Percentiles rank a stretch among this genome's conserved stretches.
Conservation (phyloP, 2,797 vertebrate species). For the Psittacula echo region DNA sequence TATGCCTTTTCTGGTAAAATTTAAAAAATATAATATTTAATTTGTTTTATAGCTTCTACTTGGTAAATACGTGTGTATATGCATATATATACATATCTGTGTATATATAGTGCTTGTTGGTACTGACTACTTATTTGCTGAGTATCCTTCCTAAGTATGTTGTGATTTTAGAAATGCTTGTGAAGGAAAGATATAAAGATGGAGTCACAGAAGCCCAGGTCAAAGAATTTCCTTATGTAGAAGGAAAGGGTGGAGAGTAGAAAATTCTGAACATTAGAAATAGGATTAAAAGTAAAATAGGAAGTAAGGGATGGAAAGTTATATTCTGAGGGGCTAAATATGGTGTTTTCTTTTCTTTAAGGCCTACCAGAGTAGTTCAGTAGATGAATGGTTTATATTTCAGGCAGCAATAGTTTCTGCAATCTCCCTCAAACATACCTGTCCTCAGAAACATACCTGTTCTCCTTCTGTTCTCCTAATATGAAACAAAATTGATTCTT, state of each 20-base stretch:
- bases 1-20: not conserved
- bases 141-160: not conserved
- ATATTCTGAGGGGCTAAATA: not conserved
- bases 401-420: not conserved
- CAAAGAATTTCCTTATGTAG: not conserved
- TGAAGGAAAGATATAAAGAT: not conserved
- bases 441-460: not conserved
- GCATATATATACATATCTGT: rapidly evolving
- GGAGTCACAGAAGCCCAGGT: not conserved
- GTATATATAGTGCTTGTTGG: not conserved
- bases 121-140: not conserved
- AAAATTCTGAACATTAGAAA: not conserved
- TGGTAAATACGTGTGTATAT: not conserved
- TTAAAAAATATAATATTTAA: not conserved
- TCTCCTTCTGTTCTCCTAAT: not conserved
- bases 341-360: not conserved
- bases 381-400: not conserved
- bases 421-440: not conserved
- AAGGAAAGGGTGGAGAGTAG: not conserved
- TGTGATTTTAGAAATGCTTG: not conserved
- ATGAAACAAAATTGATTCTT: not conserved
- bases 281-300: not conserved
- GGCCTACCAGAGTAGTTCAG: not conserved
- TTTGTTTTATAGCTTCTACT: not conserved
- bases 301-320: not conserved